Conservation (phyloP, 1,140 invertebrate species). For the Pogonomyrmex barbatus region DNA sequence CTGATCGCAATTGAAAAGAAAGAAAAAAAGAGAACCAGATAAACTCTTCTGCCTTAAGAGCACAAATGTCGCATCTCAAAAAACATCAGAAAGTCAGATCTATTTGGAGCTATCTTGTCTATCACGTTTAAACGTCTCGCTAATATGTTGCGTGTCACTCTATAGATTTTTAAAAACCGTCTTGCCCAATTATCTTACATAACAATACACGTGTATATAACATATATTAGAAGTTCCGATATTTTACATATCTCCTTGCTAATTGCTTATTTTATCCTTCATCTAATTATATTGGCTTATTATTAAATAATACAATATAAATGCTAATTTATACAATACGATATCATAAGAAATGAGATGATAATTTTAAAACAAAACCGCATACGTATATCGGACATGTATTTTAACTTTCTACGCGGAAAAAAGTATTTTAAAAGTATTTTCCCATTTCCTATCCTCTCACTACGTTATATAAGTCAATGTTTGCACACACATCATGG, state of each 20-base stretch:
- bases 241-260: neutral
- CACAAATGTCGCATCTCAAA: too few relatives aligned
- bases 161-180: neutral
- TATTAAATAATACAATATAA: neutral
- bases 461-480: neutral
- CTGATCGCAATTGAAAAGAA: neutral
- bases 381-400: neutral
- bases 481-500: neutral
- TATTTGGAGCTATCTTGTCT: neutral
- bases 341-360: neutral
- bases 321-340: slow-evolving; percentile 2
- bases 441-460: neutral
- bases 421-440: neutral
- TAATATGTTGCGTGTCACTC: neutral
- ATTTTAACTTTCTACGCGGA: neutral
- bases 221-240: neutral
- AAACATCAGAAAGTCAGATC: neutral
- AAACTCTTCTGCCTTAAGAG: too few relatives aligned
- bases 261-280: neutral
- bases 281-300: neutral
- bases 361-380: neutral
- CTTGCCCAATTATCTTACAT: neutral
- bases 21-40: neutral
- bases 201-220: neutral
- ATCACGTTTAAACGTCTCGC: neutral